Evolutionary conservation across 2,888 invertebrate species (phyloP).

Genomic region (Conops quadrifasciatus): DNA sequence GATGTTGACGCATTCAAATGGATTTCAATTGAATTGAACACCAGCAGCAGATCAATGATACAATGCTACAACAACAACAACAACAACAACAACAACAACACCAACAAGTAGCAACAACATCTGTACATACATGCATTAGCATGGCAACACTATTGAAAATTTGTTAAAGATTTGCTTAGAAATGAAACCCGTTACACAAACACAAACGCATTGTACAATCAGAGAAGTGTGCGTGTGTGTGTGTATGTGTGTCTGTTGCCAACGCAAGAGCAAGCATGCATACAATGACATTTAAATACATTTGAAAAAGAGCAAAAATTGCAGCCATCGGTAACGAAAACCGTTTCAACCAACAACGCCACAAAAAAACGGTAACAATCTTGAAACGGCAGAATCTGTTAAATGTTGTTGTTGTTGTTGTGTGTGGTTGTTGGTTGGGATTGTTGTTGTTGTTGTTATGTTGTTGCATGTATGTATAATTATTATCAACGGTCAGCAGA

Average conservation of each 20-base stretch:
- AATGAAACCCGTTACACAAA: conserved; percentile 14
- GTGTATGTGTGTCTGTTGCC: too few relatives aligned
- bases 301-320: conserved; percentile 10
- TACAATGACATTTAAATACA: conserved; percentile 27
- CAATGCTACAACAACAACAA: too few relatives aligned
- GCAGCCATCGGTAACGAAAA: conserved; percentile 16
- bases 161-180: conserved; percentile 11
- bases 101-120: neutral
- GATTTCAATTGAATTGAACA: conserved; percentile 2
- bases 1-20: conserved; percentile 27
- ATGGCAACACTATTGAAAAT: conserved; percentile 2
- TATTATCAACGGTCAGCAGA: neutral
- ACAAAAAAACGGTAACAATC: conserved; percentile 8
- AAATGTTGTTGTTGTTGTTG: conserved; percentile 14
- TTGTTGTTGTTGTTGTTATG: conserved; percentile 11
- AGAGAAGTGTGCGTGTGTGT: too few relatives aligned
- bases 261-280: conserved; percentile 23
- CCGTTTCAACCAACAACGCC: conserved; percentile 3
- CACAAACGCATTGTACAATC: neutral
- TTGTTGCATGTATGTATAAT: neutral
- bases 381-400: neutral
- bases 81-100: neutral
- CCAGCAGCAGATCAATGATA: conserved; percentile 4
- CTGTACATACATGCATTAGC: neutral
- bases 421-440: neutral